Evolutionary conservation across 2,888 invertebrate species (phyloP), one percentile per base, ranked within the genome.

Genomic region (Eustalomyia histrio): DNA sequence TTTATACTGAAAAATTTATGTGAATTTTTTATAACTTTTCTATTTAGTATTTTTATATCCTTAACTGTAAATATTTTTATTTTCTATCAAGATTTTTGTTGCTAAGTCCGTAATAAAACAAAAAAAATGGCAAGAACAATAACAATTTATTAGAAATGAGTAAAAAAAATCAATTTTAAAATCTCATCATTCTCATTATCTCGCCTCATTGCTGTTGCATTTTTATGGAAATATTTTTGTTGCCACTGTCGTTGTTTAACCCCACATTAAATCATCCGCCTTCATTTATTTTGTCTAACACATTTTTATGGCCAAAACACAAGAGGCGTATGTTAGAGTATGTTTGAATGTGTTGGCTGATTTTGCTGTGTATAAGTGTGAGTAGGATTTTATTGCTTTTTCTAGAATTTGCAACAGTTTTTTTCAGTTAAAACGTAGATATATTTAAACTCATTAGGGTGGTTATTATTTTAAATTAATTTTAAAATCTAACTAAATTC

Each of bases 101-200:
- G 3, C 29, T 29, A 29, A 29, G 29, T 29, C 29, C 3, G 29
- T 6, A 29, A 6, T 47, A 67, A 35, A 65, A 17, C n/a, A 55
- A 17, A 57, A 1, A 61, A 16, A 53, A 83, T 68, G 43, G 55
- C 29, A 73, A 2, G 47, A 63, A 71, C 6, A 65, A 18, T 53
- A 72, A 53, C 14, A 83, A 33, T 16, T 29, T 29, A 16, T 9
- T 57, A 8, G 17, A 24, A 16, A 24, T 24, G 47, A 64, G 14
- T 17, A 80, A 24, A 58, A 78, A n/a, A 78, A 81, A 81, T 78
- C 76, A 76, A 80, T 76, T 80, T 80, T 76, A 65, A 81, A 81
- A 81, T 81, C 81, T 78, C 74, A 78, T 81, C 69, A 81, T 78
- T 74, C 50, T 81, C 71, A 74, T 81, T 74, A 78, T 67, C 65